Evolutionary conservation across 2,797 vertebrate species (phyloP).

Genomic region (Cossypha polioptera): DNA sequence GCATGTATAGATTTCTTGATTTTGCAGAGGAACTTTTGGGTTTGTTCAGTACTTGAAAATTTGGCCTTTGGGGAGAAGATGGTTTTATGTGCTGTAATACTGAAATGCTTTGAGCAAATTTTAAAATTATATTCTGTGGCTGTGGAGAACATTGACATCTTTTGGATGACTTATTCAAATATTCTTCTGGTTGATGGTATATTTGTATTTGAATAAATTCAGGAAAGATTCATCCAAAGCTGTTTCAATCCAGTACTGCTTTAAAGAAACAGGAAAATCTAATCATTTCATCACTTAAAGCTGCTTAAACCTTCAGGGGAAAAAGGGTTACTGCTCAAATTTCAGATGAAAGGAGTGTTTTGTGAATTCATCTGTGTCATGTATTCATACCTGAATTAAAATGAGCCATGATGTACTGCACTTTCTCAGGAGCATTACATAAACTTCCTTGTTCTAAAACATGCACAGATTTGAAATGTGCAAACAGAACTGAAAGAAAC

Average conservation of each 20-base stretch:
- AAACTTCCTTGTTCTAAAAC: conserved; percentile 78
- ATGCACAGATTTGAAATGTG: conserved; percentile 45
- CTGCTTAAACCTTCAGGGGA: conserved; percentile 50
- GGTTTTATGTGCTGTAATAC: not conserved
- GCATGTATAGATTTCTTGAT: not conserved
- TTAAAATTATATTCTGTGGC: not conserved
- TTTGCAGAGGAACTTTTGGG: not conserved
- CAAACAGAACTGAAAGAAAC: conserved; percentile 74
- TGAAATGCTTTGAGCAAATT: not conserved
- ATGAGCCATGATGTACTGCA: conserved; percentile 65
- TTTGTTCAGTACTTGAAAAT: not conserved
- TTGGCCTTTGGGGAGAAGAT: not conserved
- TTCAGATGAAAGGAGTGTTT: conserved; percentile 74
- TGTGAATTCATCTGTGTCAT: conserved; percentile 79
- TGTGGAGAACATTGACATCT: not conserved
- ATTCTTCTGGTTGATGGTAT: conserved; percentile 29
- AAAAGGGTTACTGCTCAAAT: conserved; percentile 66
- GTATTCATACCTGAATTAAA: conserved; percentile 77
- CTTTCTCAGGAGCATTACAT: conserved; percentile 74
- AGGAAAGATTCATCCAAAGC: conserved; percentile 11
- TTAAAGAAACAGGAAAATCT: conserved; percentile 51
- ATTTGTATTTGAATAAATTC: conserved; percentile 46
- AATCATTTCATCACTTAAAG: conserved; percentile 66
- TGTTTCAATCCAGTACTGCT: not conserved
- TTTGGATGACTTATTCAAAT: conserved; percentile 43